Percentiles rank a stretch among this genome's conserved stretches.
Conservation (phyloP, 1,140 invertebrate species). For the Pseudomyrmex gracilis region DNA sequence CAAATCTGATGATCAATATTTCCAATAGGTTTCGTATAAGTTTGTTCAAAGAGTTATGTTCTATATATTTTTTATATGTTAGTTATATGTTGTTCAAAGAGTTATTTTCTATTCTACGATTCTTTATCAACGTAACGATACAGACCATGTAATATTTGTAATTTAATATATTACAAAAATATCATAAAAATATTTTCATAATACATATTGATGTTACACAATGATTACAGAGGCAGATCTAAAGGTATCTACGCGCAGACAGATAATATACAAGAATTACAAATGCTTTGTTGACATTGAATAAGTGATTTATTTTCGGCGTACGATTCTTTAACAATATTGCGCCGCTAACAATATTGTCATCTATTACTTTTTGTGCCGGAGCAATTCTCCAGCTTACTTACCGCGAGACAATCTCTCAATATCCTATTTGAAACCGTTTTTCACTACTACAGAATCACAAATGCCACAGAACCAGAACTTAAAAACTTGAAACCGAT, state of each 20-base stretch:
- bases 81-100: neutral
- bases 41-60: neutral
- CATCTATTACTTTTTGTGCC: conserved; percentile 27
- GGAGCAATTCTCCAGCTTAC: conserved; percentile 71
- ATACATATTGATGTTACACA: neutral
- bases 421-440: conserved; percentile 40
- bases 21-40: neutral
- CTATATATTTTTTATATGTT: too few species aligned
- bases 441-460: conserved; percentile 61
- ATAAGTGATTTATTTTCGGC: conserved; percentile 11
- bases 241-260: neutral
- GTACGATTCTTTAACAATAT: too few species aligned
- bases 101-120: neutral
- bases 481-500: conserved; percentile 57
- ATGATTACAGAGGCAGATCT: neutral
- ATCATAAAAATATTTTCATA: neutral
- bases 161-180: conserved; percentile 1
- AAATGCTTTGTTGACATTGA: neutral
- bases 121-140: neutral
- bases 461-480: conserved; percentile 71
- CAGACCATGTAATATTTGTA: neutral
- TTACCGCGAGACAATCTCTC: conserved; percentile 64
- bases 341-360: neutral
- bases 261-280: neutral
- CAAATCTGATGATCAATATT: neutral